A percentile compares a stretch with the other conserved stretches of the same genome.
phyloP scores from a whole-genome alignment of 2,888 invertebrate genomes.

The Lepidocyrtoides sp. region DNA sequence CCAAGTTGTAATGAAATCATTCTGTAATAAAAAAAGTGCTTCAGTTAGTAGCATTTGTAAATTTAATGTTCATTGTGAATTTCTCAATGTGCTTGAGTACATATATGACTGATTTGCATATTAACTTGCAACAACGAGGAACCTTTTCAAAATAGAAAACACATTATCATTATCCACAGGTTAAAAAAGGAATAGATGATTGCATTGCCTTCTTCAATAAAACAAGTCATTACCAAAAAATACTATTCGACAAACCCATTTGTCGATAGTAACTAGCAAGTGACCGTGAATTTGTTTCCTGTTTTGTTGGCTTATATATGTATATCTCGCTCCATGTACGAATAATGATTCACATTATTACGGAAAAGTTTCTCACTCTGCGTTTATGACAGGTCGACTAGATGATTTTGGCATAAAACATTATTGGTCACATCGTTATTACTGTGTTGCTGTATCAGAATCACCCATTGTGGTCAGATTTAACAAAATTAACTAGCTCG shows the following conservation, averaged over 20 bases:
- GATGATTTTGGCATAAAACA: slow-evolving; percentile 25
- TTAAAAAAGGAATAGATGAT: no score
- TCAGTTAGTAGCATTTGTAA: slow-evolving; percentile 6
- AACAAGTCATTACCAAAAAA: not conserved
- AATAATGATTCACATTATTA: no score
- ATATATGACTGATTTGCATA: slow-evolving; percentile 36
- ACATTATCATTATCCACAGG: not conserved
- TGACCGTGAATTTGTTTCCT: not conserved
- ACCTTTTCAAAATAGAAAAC: not conserved
- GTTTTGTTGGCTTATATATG: not conserved
- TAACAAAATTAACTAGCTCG: slow-evolving; percentile 64
- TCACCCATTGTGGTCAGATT: slow-evolving; percentile 66
- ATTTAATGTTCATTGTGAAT: slow-evolving; percentile 11
- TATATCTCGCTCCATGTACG: no score
- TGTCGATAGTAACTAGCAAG: no score
- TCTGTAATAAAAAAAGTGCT: slow-evolving; percentile 12
- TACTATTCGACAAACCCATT: no score
- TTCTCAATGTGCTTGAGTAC: not conserved
- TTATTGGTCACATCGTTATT: slow-evolving; percentile 3
- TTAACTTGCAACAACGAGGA: not conserved
- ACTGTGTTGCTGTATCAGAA: not conserved
- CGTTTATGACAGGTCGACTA: slow-evolving; percentile 58
- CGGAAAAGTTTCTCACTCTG: no score
- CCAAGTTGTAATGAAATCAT: slow-evolving; percentile 9
- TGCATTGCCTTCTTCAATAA: no score